Conservation (phyloP, 2,888 invertebrate genomes). For the Thera obeliscata region DNA sequence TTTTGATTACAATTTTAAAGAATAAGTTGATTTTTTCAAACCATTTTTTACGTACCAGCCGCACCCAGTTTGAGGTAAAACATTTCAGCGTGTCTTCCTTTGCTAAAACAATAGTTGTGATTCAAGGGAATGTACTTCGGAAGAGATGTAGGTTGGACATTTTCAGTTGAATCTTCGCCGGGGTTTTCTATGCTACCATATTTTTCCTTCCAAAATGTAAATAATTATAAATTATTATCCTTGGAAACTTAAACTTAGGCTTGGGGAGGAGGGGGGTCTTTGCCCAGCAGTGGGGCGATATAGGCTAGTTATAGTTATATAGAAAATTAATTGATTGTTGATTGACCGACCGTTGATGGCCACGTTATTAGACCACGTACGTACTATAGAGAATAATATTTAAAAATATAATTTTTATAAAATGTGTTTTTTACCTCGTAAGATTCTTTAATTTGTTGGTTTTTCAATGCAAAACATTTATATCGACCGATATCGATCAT, state of each 20-base stretch:
- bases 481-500: slow-evolving; percentile 86
- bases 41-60: too few species aligned
- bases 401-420: too few species aligned
- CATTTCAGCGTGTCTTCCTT: slow-evolving; percentile 88
- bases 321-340: too few species aligned
- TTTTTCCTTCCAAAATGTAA: slow-evolving; percentile 48
- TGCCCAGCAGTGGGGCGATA: too few species aligned
- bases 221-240: neutral
- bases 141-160: slow-evolving; percentile 51
- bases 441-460: slow-evolving; percentile 67
- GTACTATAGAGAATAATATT: too few species aligned
- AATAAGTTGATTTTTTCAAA: too few species aligned
- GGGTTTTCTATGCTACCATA: slow-evolving; percentile 38
- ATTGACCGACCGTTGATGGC: too few species aligned
- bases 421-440: slow-evolving; percentile 59
- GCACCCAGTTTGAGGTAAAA: slow-evolving; percentile 90
- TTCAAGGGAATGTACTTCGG: slow-evolving; percentile 68
- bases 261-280: too few species aligned
- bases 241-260: too few species aligned
- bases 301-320: too few species aligned
- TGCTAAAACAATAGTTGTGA: slow-evolving; percentile 87
- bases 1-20: too few species aligned
- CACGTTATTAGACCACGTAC: too few species aligned
- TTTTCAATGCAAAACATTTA: slow-evolving; percentile 75
- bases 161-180: slow-evolving; percentile 63